These are phyloP conservation scores for Hypocryptadius cinnamomeus DNA, from an alignment of 2,113 vertebrate genomes.

Conservation along the genomic window DNA sequence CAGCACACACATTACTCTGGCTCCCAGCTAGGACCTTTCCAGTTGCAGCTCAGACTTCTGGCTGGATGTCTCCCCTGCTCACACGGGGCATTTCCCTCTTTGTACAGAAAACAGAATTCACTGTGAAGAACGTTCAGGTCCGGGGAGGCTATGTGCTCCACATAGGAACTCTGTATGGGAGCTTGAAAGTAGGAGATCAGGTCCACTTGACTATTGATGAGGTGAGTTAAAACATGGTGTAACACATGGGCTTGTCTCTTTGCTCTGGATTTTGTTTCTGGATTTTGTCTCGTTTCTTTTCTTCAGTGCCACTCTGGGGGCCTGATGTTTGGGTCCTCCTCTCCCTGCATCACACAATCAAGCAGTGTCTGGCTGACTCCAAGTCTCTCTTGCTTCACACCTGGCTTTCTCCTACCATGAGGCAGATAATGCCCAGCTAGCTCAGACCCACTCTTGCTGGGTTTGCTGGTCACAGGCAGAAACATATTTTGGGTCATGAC, in stretches of 20 bases:
- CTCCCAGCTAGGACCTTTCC: not conserved
- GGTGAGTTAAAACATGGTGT: constrained; percentile 66
- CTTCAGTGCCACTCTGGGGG: rapidly evolving
- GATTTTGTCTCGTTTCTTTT: not conserved
- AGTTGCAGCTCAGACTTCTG: not conserved
- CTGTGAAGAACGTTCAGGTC: constrained; percentile 92
- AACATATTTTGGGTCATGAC: not conserved
- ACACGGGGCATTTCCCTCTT: not conserved
- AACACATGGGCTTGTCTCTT: not conserved
- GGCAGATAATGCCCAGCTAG: not conserved
- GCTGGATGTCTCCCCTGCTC: not conserved
- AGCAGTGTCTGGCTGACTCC: not conserved
- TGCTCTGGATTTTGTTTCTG: not conserved
- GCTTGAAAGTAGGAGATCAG: constrained; percentile 83
- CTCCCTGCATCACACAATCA: rapidly evolving
- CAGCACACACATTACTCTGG: not conserved
- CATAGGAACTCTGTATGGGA: constrained; percentile 86
- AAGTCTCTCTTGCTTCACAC: not conserved
- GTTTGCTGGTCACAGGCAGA: not conserved
- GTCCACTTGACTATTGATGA: constrained; percentile 87
- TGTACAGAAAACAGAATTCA: constrained; percentile 90
- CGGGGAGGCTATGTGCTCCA: constrained; percentile 92
- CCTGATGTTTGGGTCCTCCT: not conserved
- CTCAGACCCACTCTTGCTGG: not conserved
- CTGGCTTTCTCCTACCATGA: rapidly evolving